phyloP scores from a whole-genome alignment of 2,888 invertebrate genomes.

The Cosmia trapezina region DNA sequence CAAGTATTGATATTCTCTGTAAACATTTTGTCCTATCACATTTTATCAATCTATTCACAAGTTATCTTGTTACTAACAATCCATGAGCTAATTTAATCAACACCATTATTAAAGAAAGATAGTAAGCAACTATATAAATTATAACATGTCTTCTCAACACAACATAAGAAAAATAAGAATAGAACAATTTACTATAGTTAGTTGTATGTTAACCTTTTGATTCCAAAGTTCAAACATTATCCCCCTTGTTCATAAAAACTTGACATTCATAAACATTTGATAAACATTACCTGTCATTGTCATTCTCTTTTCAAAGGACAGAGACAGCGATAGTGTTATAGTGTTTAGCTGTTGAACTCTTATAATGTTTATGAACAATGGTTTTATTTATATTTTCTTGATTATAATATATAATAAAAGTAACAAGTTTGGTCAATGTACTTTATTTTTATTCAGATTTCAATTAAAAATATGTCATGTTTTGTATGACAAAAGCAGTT shows the following conservation, averaged over 20 bases:
- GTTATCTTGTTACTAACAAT: constrained; percentile 66
- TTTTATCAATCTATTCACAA: constrained; percentile 58
- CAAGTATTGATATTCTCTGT: constrained; percentile 45
- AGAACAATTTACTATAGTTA: constrained; percentile 20
- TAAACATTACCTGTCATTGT: constrained; percentile 61
- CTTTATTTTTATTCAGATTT: constrained; percentile 25
- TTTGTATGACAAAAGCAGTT: constrained; percentile 11
- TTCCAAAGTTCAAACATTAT: constrained; percentile 55
- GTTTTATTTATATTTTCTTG: constrained; percentile 29
- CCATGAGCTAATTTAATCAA: constrained; percentile 62
- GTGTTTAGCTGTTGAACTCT: constrained; percentile 18
- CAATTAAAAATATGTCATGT: constrained; percentile 8
- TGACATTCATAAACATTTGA: constrained; percentile 57
- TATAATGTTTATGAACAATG: constrained; percentile 30
- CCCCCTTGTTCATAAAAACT: constrained; percentile 59
- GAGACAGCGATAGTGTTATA: constrained; percentile 48
- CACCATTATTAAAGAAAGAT: constrained; percentile 62
- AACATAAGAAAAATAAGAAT: constrained; percentile 44
- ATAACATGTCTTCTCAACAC: constrained; percentile 35
- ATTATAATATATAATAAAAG: constrained; percentile 17
- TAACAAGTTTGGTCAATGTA: constrained; percentile 19
- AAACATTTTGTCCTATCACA: constrained; percentile 51
- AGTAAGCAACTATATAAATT: constrained; percentile 35
- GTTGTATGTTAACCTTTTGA: constrained; percentile 52
- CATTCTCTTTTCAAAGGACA: constrained; percentile 44